A percentile compares a stretch with the other conserved stretches of the same genome.
Conservation (phyloP, 2,888 invertebrate species). For the Harpalus rubripes region DNA sequence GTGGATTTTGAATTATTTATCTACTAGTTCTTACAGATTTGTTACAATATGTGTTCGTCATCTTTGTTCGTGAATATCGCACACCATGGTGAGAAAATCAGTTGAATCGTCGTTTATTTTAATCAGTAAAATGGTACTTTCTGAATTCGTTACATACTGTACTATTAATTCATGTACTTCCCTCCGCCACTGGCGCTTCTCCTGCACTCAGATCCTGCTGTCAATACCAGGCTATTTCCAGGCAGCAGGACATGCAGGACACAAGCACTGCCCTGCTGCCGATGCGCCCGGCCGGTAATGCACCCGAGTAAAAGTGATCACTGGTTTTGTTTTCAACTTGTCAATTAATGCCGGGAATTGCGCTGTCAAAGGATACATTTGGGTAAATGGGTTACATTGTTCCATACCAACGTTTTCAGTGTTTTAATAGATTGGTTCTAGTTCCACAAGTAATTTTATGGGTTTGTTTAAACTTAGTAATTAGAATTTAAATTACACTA, state of each 20-base stretch:
- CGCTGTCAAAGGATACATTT: constrained; percentile 24
- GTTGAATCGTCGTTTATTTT: too few relatives aligned
- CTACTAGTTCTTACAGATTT: too few relatives aligned
- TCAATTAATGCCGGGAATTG: constrained; percentile 27
- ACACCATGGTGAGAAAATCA: too few relatives aligned
- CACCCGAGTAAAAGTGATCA: constrained; percentile 22
- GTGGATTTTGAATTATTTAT: too few relatives aligned
- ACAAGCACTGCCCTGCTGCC: not conserved
- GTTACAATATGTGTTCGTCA: too few relatives aligned
- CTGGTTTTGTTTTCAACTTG: constrained; percentile 40
- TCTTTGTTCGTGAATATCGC: too few relatives aligned
- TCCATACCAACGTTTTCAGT: constrained; percentile 9
- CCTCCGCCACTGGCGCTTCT: not conserved
- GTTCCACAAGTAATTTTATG: not conserved
- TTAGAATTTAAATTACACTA: not conserved
- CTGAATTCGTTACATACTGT: too few relatives aligned
- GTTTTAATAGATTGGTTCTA: constrained; percentile 7
- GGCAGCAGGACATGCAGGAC: not conserved
- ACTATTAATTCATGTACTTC: too few relatives aligned
- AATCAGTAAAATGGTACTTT: too few relatives aligned
- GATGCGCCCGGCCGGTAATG: not conserved
- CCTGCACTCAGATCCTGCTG: not conserved
- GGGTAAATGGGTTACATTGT: constrained; percentile 21
- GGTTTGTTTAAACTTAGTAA: not conserved
- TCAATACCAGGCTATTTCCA: constrained; percentile 30